Conservation (phyloP, 1,140 invertebrate species). For the Calliphora vicina region DNA sequence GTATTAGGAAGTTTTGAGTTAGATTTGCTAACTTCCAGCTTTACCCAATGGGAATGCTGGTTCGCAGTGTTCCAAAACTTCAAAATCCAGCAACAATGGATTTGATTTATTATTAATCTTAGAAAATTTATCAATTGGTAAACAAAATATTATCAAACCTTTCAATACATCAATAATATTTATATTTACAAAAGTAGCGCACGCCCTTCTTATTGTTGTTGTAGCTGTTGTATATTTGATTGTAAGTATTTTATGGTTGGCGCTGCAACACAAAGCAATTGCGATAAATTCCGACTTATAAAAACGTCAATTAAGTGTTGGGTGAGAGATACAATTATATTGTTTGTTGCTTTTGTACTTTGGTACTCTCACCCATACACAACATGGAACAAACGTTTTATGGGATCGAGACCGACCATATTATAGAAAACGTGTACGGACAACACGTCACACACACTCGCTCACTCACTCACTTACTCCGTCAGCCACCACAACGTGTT, state of each 20-base stretch:
- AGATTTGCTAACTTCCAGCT: too few relatives aligned
- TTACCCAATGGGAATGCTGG: too few relatives aligned
- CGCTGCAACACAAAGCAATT: slow-evolving; percentile 8
- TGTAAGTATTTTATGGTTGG: slow-evolving; percentile 6
- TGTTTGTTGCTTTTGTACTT: slow-evolving; percentile 2
- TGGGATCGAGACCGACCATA: not conserved
- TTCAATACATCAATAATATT: not conserved
- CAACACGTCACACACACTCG: not conserved
- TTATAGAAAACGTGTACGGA: not conserved
- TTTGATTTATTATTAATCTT: too few relatives aligned
- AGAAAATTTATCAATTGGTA: not conserved
- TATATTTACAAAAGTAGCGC: not conserved
- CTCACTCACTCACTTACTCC: not conserved
- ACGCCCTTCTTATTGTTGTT: not conserved
- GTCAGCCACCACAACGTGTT: slow-evolving; percentile 6
- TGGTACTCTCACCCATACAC: not conserved
- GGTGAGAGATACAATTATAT: slow-evolving; percentile 1
- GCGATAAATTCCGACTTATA: slow-evolving; percentile 13
- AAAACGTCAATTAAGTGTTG: slow-evolving; percentile 13
- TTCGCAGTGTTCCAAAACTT: too few relatives aligned
- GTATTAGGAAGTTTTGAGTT: too few relatives aligned
- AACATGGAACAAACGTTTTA: not conserved
- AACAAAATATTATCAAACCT: not conserved
- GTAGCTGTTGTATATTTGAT: not conserved
- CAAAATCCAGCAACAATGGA: too few relatives aligned